A percentile compares a stretch with the other conserved stretches of the same genome.
These are phyloP conservation scores for Epiblema foenella DNA, from an alignment of 2,888 invertebrate species.

Conservation along the genomic window DNA sequence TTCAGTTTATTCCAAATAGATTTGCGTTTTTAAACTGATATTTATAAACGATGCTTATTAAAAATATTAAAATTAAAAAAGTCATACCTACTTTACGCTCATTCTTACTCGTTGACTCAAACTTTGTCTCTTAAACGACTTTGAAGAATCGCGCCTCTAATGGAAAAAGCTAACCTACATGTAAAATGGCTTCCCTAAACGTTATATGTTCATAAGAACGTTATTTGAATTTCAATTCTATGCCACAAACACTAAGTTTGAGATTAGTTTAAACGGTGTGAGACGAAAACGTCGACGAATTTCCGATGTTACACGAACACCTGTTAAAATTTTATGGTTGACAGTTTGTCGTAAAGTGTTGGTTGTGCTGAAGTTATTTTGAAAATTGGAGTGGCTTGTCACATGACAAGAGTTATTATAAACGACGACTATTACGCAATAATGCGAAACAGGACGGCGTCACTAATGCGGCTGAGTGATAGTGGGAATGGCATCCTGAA, in stretches of 20 bases:
- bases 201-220: background rate
- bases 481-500: no score
- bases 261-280: background rate
- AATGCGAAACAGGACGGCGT: no score
- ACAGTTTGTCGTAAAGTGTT: background rate
- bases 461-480: no score
- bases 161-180: conserved; percentile 16
- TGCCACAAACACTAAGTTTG: background rate
- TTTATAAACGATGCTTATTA: no score
- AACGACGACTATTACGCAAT: no score
- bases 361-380: background rate
- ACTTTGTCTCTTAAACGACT: background rate
- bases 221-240: background rate
- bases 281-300: background rate
- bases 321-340: background rate
- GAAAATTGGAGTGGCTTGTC: background rate
- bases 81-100: no score
- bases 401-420: no score
- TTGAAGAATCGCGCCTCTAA: conserved; percentile 8
- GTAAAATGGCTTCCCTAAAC: background rate
- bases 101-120: background rate
- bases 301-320: background rate
- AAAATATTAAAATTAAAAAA: no score
- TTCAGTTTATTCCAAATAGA: no score
- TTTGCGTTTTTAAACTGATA: no score